A percentile compares a stretch with the other conserved stretches of the same genome.
These are phyloP conservation scores for Rynchops niger DNA, from an alignment of 2,113 vertebrate genomes.

Conservation along the genomic window DNA sequence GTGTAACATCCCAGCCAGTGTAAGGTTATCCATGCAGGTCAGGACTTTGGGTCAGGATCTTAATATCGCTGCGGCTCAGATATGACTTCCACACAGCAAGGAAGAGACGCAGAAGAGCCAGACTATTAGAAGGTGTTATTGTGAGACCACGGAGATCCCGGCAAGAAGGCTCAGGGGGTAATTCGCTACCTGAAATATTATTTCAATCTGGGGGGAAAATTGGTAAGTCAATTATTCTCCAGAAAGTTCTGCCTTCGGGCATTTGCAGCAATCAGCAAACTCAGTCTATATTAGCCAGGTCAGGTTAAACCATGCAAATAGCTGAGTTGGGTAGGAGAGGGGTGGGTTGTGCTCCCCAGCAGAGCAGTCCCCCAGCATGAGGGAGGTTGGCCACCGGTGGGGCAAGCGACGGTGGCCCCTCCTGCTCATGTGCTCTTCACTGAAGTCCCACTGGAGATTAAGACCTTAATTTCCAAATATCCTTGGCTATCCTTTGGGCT, in stretches of 20 bases:
- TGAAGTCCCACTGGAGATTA: neutral
- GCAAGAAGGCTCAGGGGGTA: neutral
- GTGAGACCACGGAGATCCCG: neutral
- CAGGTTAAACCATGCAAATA: neutral
- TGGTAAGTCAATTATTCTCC: neutral
- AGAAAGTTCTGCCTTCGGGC: neutral
- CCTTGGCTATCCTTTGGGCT: neutral
- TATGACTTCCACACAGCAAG: neutral
- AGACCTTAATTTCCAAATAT: neutral
- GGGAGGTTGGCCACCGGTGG: neutral
- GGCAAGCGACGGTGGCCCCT: neutral
- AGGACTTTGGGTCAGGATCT: slow-evolving; percentile 25
- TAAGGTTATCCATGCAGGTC: slow-evolving; percentile 42
- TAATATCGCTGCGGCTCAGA: neutral
- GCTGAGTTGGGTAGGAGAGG: neutral
- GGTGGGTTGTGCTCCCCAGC: neutral
- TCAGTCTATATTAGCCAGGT: neutral
- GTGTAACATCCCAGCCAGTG: neutral
- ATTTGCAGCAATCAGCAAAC: neutral
- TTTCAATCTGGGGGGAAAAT: neutral
- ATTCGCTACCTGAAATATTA: neutral
- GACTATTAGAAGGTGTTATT: neutral
- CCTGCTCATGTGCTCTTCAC: neutral
- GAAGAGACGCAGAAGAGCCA: neutral
- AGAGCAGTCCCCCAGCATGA: neutral